Conservation (phyloP, 1,140 invertebrate genomes). For the Cepaea nemoralis region DNA sequence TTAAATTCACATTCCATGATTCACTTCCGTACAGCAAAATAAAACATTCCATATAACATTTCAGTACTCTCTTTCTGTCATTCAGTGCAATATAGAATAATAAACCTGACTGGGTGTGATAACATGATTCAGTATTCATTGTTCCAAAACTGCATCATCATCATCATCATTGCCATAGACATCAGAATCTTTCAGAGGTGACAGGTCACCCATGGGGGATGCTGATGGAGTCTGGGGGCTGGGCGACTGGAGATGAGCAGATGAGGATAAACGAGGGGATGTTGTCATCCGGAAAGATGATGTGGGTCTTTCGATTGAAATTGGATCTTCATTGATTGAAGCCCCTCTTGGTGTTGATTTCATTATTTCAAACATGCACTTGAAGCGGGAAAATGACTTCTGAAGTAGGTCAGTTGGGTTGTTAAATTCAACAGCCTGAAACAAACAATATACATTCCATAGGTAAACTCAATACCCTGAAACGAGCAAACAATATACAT, state of each 20-base stretch:
- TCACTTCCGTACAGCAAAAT: no score
- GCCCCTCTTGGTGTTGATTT: slow-evolving; percentile 53
- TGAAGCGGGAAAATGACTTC: slow-evolving; percentile 77
- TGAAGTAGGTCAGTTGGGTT: slow-evolving; percentile 79
- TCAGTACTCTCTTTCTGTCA: no score
- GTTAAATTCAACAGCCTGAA: slow-evolving; percentile 79
- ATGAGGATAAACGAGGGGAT: slow-evolving; percentile 1
- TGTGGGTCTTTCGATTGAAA: background rate
- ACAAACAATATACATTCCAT: slow-evolving; percentile 33
- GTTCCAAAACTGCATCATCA: background rate
- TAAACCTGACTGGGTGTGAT: no score
- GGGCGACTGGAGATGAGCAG: slow-evolving; percentile 5
- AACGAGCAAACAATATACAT: no score
- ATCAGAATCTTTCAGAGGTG: slow-evolving; percentile 4
- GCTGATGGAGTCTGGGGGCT: background rate
- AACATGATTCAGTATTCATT: no score
- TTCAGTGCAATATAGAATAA: no score
- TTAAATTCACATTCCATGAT: no score
- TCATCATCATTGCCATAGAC: slow-evolving; percentile 29
- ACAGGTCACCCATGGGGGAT: slow-evolving; percentile 25
- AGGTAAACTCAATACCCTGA: no score
- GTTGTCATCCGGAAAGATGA: background rate
- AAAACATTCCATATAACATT: no score
- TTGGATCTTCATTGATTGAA: slow-evolving; percentile 43
- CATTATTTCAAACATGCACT: slow-evolving; percentile 76